Base-by-base conservation (phyloP, 2,888 invertebrate genomes). In the Drosophila maculinotata region DNA sequence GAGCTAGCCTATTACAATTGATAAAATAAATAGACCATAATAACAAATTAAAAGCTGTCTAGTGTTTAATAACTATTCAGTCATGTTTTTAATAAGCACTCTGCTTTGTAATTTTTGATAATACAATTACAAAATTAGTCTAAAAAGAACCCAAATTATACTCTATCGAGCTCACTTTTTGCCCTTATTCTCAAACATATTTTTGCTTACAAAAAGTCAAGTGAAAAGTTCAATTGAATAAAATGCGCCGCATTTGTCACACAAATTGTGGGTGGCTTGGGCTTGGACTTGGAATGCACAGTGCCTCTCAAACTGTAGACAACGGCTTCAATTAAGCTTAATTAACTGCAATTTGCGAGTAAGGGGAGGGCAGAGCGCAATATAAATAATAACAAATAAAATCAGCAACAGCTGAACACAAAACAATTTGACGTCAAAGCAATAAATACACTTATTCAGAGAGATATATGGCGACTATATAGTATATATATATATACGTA, bases 321-420 rank as follows among this genome's bases (percentile, higher is more conserved):
- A 77, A 57, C 41, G 65, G 57, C 59, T 65, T 84, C 76, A 87
- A 81, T 81, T 87, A 81, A 28, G 67, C 64, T 84, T 81, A 87
- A 81, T 81, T 87, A 87, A 81, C 63, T 72, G 72, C 72, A 81
- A 84, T 84, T 81, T 84, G 69, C 68, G 39, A 25, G 20, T 15
- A n/a, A 31, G 20, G n/a, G 31, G 1, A n/a, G 31, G 41, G 30
- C 7, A 15, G 5, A 38, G 36, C 47, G 36, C 47, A 45, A 35
- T 48, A 47, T 52, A 54, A 60, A 72, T 36, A 69, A 42, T 30
- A 45, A 60, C 33, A 44, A 67, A 26, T 25, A 17, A 49, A 69
- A 68, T 49, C 62, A 57, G 45, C 56, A 48, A 30, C 26, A 28
- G 36, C 28, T 15, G 28, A 44, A 33, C 51, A 59, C 67, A 56